These are phyloP conservation scores for Nebria brevicollis DNA, from an alignment of 2,888 invertebrate genomes.

Conservation along the genomic window DNA sequence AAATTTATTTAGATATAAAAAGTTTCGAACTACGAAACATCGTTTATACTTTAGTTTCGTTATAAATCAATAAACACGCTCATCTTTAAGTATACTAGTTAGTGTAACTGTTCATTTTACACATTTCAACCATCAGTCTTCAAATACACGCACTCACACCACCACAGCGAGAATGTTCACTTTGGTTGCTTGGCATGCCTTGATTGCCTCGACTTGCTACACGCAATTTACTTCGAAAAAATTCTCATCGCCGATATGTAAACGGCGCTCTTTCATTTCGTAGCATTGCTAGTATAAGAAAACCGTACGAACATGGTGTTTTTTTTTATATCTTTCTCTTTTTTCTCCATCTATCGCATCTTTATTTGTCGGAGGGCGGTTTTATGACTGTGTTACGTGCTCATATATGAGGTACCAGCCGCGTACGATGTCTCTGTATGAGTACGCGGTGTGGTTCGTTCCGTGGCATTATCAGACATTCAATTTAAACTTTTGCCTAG, in stretches of 20 bases:
- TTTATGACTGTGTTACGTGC: conserved; percentile 51
- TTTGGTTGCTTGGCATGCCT: conserved; percentile 20
- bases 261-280: conserved; percentile 53
- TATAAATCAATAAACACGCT: too few species aligned
- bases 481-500: conserved; percentile 51
- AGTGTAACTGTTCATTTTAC: neutral
- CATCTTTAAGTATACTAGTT: too few species aligned
- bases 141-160: conserved; percentile 8
- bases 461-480: conserved; percentile 51
- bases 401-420: conserved; percentile 48
- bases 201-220: conserved; percentile 51
- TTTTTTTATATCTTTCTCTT: conserved; percentile 7
- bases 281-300: conserved; percentile 28
- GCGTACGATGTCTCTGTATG: conserved; percentile 45
- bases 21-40: too few species aligned
- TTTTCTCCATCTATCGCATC: conserved; percentile 48
- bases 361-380: conserved; percentile 50
- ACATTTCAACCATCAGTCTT: neutral
- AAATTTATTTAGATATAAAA: too few species aligned
- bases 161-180: conserved; percentile 9
- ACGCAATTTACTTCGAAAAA: conserved; percentile 54
- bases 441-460: conserved; percentile 45
- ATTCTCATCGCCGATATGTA: conserved; percentile 55
- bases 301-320: conserved; percentile 51
- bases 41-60: too few species aligned